Conservation (phyloP, 2,113 vertebrate genomes). For the Pelvicachromis taeniatus region DNA sequence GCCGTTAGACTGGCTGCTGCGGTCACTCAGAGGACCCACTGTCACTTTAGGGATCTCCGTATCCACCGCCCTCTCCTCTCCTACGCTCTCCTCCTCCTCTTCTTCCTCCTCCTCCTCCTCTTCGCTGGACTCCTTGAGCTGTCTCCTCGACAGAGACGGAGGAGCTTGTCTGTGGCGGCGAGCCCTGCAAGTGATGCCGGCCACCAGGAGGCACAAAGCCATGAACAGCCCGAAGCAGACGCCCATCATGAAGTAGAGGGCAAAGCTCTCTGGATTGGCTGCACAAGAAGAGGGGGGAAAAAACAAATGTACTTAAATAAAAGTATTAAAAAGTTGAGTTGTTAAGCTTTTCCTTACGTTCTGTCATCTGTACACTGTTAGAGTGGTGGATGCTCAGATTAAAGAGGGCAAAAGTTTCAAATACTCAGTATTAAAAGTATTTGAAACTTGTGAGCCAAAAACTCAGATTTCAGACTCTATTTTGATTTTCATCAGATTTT, state of each 20-base stretch:
- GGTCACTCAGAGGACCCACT: constrained; percentile 40
- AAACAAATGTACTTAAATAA: background rate
- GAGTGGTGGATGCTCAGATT: background rate
- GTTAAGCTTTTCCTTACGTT: background rate
- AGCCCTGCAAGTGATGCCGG: constrained; percentile 81
- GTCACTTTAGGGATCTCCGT: constrained; percentile 56
- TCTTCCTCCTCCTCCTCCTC: constrained; percentile 68
- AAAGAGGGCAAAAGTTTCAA: background rate
- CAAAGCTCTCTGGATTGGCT: constrained; percentile 92
- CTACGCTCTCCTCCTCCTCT: constrained; percentile 40
- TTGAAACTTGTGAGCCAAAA: background rate
- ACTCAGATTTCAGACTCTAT: background rate
- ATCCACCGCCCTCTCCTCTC: constrained; percentile 35
- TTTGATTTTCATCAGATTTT: background rate
- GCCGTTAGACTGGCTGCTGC: constrained; percentile 70
- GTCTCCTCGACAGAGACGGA: constrained; percentile 48
- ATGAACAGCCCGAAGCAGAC: constrained; percentile 90
- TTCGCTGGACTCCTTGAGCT: constrained; percentile 70
- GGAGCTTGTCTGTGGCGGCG: constrained; percentile 22
- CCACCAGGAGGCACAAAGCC: constrained; percentile 88
- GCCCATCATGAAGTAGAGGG: constrained; percentile 92
- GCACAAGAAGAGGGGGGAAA: background rate
- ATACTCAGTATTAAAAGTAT: background rate
- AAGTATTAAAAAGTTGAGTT: background rate
- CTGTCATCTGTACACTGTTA: background rate